Conservation (phyloP, 35 echinoderm and acorn worm genomes). For the Chiridota heheva region DNA sequence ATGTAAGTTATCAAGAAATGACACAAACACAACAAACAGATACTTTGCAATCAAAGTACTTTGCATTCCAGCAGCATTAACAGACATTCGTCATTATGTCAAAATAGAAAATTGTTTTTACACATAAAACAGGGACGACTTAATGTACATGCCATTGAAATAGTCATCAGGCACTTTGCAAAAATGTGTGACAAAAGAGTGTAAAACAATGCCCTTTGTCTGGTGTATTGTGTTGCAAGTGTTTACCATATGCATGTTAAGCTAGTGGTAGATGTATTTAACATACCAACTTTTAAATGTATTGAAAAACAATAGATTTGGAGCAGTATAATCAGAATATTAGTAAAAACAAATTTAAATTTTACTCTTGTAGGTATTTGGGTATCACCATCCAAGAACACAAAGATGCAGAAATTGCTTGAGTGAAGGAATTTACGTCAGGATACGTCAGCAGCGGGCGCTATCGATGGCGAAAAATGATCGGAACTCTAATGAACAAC, state of each 20-base stretch:
- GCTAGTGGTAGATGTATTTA: too few relatives aligned
- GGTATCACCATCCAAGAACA: slow-evolving; percentile 86
- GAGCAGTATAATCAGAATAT: too few relatives aligned
- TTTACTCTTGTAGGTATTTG: slow-evolving; percentile 65
- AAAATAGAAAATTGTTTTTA: not conserved
- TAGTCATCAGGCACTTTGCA: not conserved
- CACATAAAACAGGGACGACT: not conserved
- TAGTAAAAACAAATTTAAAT: too few relatives aligned
- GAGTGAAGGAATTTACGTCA: slow-evolving; percentile 48
- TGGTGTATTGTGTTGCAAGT: too few relatives aligned
- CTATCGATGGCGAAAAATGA: slow-evolving; percentile 21
- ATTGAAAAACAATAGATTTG: too few relatives aligned
- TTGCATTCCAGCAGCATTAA: not conserved
- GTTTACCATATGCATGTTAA: too few relatives aligned
- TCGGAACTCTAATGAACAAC: slow-evolving; percentile 34
- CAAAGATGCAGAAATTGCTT: slow-evolving; percentile 70
- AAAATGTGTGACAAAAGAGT: too few relatives aligned
- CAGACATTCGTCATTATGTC: not conserved
- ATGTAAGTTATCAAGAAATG: not conserved
- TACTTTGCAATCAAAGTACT: slow-evolving; percentile 15
- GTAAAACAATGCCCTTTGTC: too few relatives aligned
- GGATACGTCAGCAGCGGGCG: slow-evolving; percentile 24
- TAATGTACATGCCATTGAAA: not conserved
- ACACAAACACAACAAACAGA: too few relatives aligned
- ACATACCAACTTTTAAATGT: too few relatives aligned